Evolutionary conservation across 1,140 invertebrate genomes (phyloP).

Genomic region (Heliconius hewitsoni): DNA sequence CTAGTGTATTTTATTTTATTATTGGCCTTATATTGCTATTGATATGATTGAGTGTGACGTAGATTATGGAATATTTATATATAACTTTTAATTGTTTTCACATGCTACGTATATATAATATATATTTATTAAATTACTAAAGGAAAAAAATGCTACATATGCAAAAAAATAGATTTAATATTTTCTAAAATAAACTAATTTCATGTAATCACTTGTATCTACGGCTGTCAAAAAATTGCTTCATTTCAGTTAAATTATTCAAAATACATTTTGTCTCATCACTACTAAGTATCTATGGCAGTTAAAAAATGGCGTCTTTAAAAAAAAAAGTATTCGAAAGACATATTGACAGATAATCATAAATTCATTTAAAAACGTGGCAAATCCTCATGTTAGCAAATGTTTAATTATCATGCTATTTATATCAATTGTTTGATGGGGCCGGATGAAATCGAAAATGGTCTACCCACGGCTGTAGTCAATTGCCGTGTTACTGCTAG

Average conservation of each 20-base stretch:
- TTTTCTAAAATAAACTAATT: too few species aligned
- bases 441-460: slow-evolving; percentile 24
- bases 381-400: neutral
- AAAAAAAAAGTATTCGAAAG: neutral
- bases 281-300: too few species aligned
- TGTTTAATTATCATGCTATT: slow-evolving; percentile 4
- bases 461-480: slow-evolving; percentile 29
- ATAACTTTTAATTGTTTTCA: too few species aligned
- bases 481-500: slow-evolving; percentile 30
- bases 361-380: neutral
- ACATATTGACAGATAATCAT: neutral
- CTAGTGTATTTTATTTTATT: slow-evolving; percentile 3
- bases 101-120: neutral
- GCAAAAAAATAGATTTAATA: too few species aligned
- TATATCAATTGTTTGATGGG: slow-evolving; percentile 22
- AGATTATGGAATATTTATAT: neutral
- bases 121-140: neutral
- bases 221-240: too few species aligned
- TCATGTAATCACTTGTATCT: too few species aligned
- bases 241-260: too few species aligned
- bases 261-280: too few species aligned
- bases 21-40: neutral
- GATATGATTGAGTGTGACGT: neutral
- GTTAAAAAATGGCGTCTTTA: neutral
- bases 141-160: too few species aligned